Evolutionary conservation across 2,797 vertebrate species (phyloP).

Genomic region (Enteromius thamalakanensis): DNA sequence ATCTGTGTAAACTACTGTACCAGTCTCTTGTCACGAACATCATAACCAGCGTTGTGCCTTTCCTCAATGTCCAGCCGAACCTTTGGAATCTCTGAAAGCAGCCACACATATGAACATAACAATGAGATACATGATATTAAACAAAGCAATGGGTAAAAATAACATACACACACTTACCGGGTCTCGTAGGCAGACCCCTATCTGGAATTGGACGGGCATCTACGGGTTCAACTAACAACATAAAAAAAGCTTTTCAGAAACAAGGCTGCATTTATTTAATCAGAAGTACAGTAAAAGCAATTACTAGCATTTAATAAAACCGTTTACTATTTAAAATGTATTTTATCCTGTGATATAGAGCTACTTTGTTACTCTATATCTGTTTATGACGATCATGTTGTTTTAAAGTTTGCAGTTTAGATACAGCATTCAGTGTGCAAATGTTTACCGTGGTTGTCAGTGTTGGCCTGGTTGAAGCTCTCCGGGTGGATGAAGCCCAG

Average conservation of each 20-base stretch:
- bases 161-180: conserved; percentile 77
- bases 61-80: conserved; percentile 90
- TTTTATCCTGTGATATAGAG: not conserved
- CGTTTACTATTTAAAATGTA: not conserved
- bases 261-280: not conserved
- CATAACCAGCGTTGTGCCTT: conserved; percentile 88
- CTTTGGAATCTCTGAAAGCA: conserved; percentile 82
- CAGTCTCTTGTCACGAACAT: conserved; percentile 96
- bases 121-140: not conserved
- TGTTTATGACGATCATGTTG: not conserved
- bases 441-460: conserved; percentile 92
- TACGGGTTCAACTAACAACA: conserved; percentile 89
- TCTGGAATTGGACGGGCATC: conserved; percentile 94
- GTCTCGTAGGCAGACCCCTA: conserved; percentile 94
- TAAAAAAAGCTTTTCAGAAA: conserved; percentile 1
- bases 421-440: not conserved
- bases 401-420: not conserved
- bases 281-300: not conserved
- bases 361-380: not conserved
- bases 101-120: conserved; percentile 12
- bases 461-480: conserved; percentile 94
- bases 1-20: conserved; percentile 64
- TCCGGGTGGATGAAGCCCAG: conserved; percentile 94
- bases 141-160: not conserved
- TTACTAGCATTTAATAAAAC: not conserved